Conservation (phyloP, 2,797 vertebrate species). For the Sorex maritimensis region DNA sequence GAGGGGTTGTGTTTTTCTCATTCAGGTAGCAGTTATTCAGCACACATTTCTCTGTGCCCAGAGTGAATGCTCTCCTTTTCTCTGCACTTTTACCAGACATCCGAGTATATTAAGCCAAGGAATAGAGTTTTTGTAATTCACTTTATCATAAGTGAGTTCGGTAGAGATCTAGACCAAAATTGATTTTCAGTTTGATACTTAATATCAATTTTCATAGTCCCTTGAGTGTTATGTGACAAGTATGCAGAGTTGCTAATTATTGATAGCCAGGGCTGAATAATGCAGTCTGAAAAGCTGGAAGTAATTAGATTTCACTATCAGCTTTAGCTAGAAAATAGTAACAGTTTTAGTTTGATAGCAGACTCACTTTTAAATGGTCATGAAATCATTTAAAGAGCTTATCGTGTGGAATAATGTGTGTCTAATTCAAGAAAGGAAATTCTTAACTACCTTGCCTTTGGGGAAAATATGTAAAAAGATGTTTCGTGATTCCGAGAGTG, state of each 20-base stretch:
- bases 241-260: neutral
- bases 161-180: slow-evolving; percentile 22
- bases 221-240: slow-evolving; percentile 5
- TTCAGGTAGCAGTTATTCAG: neutral
- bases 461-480: slow-evolving; percentile 26
- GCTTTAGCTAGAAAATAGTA: slow-evolving; percentile 30
- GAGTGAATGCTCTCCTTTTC: slow-evolving; percentile 46
- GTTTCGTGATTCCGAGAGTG: slow-evolving; percentile 63
- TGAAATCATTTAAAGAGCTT: slow-evolving; percentile 41
- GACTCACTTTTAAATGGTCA: slow-evolving; percentile 21
- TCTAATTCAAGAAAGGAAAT: slow-evolving; percentile 29
- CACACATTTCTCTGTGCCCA: slow-evolving; percentile 21
- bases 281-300: neutral
- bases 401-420: neutral
- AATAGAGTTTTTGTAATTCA: neutral
- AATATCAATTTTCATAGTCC: neutral
- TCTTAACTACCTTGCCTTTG: neutral
- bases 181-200: slow-evolving; percentile 53
- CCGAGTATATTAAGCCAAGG: neutral
- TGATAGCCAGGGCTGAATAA: neutral
- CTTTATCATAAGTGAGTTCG: neutral
- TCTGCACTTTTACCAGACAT: slow-evolving; percentile 25
- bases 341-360: neutral
- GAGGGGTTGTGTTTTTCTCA: neutral
- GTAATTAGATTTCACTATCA: slow-evolving; percentile 20